These are phyloP conservation scores for Dipus sagitta DNA, from an alignment of 2,797 vertebrate genomes.

Conservation along the genomic window DNA sequence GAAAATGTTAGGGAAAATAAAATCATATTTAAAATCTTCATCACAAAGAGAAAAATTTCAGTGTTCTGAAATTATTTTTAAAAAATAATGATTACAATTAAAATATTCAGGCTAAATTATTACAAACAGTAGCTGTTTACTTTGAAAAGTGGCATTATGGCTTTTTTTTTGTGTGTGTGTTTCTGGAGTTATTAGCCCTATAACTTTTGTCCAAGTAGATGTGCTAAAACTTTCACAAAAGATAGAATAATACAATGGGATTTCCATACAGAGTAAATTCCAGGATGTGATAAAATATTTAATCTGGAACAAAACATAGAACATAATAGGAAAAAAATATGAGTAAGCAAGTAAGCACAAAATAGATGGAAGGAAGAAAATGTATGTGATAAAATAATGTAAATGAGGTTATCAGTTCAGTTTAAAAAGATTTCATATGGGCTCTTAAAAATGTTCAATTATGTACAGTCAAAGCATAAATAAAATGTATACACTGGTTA, in stretches of 20 bases:
- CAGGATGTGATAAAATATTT: not conserved
- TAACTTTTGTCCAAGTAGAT: not conserved
- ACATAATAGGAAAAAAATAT: no score
- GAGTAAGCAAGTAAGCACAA: no score
- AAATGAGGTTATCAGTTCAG: no score
- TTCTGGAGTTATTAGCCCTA: not conserved
- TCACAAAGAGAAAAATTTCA: not conserved
- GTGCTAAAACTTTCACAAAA: not conserved
- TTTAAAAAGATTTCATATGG: no score
- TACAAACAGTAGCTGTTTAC: no score
- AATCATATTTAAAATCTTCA: not conserved
- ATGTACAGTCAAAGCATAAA: not conserved
- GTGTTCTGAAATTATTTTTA: not conserved
- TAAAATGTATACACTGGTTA: not conserved
- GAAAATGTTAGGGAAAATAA: not conserved
- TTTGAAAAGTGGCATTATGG: not conserved
- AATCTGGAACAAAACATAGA: no score
- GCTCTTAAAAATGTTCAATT: no score
- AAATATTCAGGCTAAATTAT: not conserved
- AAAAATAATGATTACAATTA: not conserved
- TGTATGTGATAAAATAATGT: no score
- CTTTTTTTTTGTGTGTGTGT: not conserved
- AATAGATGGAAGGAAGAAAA: no score
- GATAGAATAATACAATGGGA: not conserved
- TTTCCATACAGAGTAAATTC: not conserved